Percentiles rank a stretch among this genome's conserved stretches.
These are phyloP conservation scores for Camponotus vicinus DNA, from an alignment of 1,140 invertebrate species.

Conservation along the genomic window DNA sequence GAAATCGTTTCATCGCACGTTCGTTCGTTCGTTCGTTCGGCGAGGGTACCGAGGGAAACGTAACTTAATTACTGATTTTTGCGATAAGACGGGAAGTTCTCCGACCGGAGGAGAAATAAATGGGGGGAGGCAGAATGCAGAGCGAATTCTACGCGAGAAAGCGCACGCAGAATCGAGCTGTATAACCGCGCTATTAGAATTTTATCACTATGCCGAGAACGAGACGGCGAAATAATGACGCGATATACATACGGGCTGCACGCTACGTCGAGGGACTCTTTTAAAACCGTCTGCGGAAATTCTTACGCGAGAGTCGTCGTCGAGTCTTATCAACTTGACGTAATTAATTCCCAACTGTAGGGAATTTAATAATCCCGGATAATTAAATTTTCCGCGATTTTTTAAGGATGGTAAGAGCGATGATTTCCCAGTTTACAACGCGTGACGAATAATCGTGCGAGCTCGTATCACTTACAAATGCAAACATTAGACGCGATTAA, in stretches of 20 bases:
- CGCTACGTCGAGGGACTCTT: background rate
- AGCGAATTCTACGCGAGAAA: slow-evolving; percentile 19
- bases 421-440: background rate
- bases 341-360: slow-evolving; percentile 37
- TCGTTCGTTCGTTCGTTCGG: background rate
- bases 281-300: background rate
- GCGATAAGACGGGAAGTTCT: slow-evolving; percentile 66
- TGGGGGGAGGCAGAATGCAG: background rate
- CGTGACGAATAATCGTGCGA: background rate
- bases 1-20: slow-evolving; percentile 58
- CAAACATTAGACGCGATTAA: slow-evolving; percentile 50
- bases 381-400: background rate
- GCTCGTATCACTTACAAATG: background rate
- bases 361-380: slow-evolving; percentile 33
- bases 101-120: slow-evolving; percentile 40
- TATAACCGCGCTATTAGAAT: slow-evolving; percentile 47
- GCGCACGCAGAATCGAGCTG: slow-evolving; percentile 26
- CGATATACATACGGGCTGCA: slow-evolving; percentile 16
- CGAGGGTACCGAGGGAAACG: slow-evolving; percentile 55
- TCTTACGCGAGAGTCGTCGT: background rate
- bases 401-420: background rate
- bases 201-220: slow-evolving; percentile 42
- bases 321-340: slow-evolving; percentile 7
- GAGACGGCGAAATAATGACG: slow-evolving; percentile 44
- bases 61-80: slow-evolving; percentile 79